Conservation (phyloP, 2,797 vertebrate species). For the Thunnus albacares region DNA sequence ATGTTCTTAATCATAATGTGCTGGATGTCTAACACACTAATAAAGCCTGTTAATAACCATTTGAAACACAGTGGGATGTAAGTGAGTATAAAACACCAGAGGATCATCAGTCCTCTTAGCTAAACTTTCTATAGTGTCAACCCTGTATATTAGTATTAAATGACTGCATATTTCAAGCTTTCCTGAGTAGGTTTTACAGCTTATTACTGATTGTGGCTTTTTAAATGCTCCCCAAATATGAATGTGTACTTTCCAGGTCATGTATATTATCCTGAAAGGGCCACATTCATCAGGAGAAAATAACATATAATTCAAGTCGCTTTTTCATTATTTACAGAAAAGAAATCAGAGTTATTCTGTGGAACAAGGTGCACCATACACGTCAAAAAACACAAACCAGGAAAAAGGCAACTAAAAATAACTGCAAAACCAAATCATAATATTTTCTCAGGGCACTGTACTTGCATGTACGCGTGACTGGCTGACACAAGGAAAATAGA, state of each 20-base stretch:
- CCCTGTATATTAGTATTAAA: constrained; percentile 53
- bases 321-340: constrained; percentile 80
- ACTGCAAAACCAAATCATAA: constrained; percentile 83
- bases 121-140: constrained; percentile 46
- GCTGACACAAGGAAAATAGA: constrained; percentile 83
- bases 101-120: constrained; percentile 30
- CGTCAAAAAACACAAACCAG: constrained; percentile 63
- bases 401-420: constrained; percentile 83
- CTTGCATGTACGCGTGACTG: constrained; percentile 71
- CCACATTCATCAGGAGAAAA: constrained; percentile 69
- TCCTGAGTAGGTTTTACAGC: constrained; percentile 48
- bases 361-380: constrained; percentile 79
- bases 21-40: neutral
- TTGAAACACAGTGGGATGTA: constrained; percentile 41
- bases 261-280: constrained; percentile 51
- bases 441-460: constrained; percentile 81
- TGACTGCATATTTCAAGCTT: constrained; percentile 43
- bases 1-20: constrained; percentile 40
- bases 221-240: constrained; percentile 57
- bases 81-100: constrained; percentile 39
- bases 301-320: constrained; percentile 70
- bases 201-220: constrained; percentile 59
- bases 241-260: constrained; percentile 51
- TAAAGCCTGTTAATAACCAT: constrained; percentile 21
- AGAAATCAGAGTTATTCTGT: constrained; percentile 74